A percentile compares a stretch with the other conserved stretches of the same genome.
These are phyloP conservation scores for Arrhopalites spinosus DNA, from an alignment of 2,888 invertebrate species.

Conservation along the genomic window DNA sequence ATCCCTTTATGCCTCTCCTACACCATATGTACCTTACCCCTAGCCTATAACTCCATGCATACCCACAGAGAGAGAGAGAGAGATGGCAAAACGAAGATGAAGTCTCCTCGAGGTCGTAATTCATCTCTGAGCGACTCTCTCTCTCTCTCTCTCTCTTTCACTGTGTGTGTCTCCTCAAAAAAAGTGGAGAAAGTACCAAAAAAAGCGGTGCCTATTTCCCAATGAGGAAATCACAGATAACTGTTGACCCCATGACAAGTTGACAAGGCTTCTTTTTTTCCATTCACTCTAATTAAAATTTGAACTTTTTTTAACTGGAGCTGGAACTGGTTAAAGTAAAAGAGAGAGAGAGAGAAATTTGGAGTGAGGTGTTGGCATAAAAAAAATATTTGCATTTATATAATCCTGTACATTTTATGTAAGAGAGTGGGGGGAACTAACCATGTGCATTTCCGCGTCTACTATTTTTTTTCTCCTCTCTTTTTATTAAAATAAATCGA, in stretches of 20 bases:
- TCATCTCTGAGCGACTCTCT: background rate
- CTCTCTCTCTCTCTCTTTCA: background rate
- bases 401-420: too few relatives aligned
- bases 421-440: too few relatives aligned
- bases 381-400: too few relatives aligned
- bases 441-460: background rate
- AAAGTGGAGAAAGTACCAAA: background rate
- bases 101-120: too few relatives aligned
- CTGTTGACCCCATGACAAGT: too few relatives aligned
- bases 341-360: slow-evolving; percentile 1
- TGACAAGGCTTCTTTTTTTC: too few relatives aligned
- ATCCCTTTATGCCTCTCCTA: background rate
- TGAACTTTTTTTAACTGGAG: background rate
- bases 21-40: background rate
- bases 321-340: background rate
- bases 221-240: too few relatives aligned
- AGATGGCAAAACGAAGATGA: background rate
- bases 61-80: background rate
- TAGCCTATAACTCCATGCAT: background rate
- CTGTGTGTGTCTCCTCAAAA: background rate
- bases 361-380: background rate
- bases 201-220: too few relatives aligned
- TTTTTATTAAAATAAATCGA: slow-evolving; percentile 1
- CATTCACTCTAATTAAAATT: too few relatives aligned
- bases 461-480: background rate